Evolutionary conservation across 1,140 invertebrate genomes (phyloP).

Genomic region (roundworm (Caenorhabditis elegans)): DNA sequence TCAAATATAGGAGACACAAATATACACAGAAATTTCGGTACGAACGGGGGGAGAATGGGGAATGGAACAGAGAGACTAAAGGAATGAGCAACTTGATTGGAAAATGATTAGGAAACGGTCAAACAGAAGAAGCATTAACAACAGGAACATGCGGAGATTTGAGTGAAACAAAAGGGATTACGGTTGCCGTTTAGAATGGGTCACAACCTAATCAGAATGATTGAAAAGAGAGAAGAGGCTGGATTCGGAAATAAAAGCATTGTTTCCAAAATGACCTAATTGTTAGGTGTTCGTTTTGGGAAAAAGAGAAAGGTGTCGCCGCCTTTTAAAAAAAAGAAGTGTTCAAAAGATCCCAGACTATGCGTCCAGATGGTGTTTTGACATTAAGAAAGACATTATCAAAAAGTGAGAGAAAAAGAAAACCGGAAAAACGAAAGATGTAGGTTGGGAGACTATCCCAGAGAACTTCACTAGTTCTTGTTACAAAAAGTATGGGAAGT

Average conservation of each 20-base stretch:
- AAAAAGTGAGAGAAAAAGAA: not conserved
- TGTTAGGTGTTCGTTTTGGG: conserved; percentile 24
- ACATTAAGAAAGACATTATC: conserved; percentile 20
- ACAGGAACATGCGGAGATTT: not conserved
- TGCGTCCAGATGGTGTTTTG: conserved; percentile 12
- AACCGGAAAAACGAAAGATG: not conserved
- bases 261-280: conserved; percentile 26
- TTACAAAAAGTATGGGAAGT: no score
- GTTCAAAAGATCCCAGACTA: not conserved
- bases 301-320: not conserved
- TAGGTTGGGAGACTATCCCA: no score
- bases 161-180: conserved; percentile 25
- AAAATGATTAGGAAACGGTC: conserved; percentile 20
- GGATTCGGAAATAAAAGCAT: conserved; percentile 7
- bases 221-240: not conserved
- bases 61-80: not conserved
- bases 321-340: not conserved
- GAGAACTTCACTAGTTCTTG: no score
- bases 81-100: conserved; percentile 20
- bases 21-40: conserved; percentile 19
- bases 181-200: not conserved
- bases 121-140: not conserved
- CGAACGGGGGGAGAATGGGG: not conserved
- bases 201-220: conserved; percentile 21
- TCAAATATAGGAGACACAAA: conserved; percentile 11